phyloP scores from a whole-genome alignment of 2,888 invertebrate genomes.

The Lissonota sp. region DNA sequence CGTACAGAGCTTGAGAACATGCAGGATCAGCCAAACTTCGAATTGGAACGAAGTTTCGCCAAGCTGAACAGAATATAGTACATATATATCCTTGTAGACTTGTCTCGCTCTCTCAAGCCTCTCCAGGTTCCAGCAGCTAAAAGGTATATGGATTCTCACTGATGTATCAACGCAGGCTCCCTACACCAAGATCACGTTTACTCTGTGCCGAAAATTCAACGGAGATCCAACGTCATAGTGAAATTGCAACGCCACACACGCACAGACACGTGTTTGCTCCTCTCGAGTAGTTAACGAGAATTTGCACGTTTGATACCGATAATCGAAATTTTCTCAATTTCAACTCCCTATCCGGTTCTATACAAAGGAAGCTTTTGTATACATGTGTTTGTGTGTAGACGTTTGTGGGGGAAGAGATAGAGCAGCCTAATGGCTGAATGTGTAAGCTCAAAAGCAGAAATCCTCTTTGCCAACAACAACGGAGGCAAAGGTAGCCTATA shows the following conservation, averaged over 20 bases:
- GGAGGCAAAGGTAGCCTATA: slow-evolving; percentile 8
- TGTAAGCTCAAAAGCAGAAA: slow-evolving; percentile 13
- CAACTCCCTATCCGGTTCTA: background rate
- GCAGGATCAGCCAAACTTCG: slow-evolving; percentile 49
- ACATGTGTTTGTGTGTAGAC: slow-evolving; percentile 1
- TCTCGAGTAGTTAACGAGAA: slow-evolving; percentile 17
- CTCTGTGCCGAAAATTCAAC: background rate
- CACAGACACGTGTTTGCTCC: background rate
- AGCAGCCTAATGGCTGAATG: background rate
- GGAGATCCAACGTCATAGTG: slow-evolving; percentile 28
- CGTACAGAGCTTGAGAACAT: slow-evolving; percentile 24
- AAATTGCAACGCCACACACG: background rate
- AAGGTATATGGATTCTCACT: slow-evolving; percentile 29
- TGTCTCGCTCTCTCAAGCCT: background rate
- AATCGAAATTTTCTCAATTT: slow-evolving; percentile 15
- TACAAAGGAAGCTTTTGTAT: background rate
- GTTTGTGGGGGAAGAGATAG: background rate
- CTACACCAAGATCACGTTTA: background rate
- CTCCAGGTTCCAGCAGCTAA: slow-evolving; percentile 1
- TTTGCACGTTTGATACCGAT: slow-evolving; percentile 34
- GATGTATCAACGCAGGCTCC: slow-evolving; percentile 6
- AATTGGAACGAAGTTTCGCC: slow-evolving; percentile 42
- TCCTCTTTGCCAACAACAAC: slow-evolving; percentile 22
- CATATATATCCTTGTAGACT: background rate
- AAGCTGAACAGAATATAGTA: background rate